Conservation (phyloP, 2,113 vertebrate genomes). For the Sinocyclocheilus maitianheensis region DNA sequence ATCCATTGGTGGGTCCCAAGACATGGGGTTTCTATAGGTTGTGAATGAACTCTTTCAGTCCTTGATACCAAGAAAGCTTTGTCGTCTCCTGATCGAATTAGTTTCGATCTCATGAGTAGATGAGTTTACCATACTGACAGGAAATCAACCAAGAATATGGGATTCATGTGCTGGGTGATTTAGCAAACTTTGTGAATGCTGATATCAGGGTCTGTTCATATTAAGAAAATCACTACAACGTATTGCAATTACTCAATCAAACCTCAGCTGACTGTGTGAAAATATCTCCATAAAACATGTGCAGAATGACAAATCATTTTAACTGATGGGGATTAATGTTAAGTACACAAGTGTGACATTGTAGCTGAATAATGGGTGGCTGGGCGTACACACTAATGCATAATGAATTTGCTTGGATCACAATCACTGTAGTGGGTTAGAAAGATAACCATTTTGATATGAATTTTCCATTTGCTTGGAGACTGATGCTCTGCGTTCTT, state of each 20-base stretch:
- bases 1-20: no score
- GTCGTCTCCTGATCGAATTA: no score
- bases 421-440: not conserved
- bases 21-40: no score
- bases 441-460: not conserved
- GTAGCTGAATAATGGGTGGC: conserved; percentile 3
- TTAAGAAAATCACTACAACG: no score
- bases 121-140: no score
- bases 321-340: not conserved
- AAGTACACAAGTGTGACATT: not conserved
- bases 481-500: not conserved
- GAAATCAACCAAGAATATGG: no score
- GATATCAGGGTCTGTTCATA: no score
- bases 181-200: no score
- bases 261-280: not conserved
- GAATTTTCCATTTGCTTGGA: not conserved
- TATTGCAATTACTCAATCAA: not conserved
- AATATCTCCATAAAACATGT: not conserved
- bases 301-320: conserved; percentile 5
- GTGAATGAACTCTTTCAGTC: no score
- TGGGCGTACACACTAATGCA: not conserved
- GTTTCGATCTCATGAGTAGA: no score
- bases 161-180: no score
- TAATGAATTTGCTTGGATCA: conserved; percentile 15
- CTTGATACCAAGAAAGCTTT: no score